phyloP scores from a whole-genome alignment of 2,888 invertebrate species.

The Cantharis lateralis region DNA sequence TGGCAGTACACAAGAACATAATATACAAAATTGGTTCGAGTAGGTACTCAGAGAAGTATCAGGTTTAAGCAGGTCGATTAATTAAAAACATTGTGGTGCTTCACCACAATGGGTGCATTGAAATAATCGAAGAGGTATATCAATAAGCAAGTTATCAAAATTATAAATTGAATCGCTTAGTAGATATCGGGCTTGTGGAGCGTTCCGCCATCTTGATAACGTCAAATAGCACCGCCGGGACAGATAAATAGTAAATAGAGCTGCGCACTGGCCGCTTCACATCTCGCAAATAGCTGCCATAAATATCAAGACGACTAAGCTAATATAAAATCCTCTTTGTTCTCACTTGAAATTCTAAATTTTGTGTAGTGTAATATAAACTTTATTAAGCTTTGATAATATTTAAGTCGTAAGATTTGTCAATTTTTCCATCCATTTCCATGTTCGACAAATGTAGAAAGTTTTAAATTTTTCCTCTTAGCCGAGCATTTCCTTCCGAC shows the following conservation, averaged over 20 bases:
- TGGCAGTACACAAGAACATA: not conserved
- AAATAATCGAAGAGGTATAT: not conserved
- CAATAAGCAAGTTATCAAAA: conserved; percentile 17
- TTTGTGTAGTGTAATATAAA: conserved; percentile 15
- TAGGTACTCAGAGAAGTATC: not conserved
- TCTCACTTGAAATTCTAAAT: conserved; percentile 38
- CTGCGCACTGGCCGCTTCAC: conserved; percentile 49
- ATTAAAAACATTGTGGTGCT: not conserved
- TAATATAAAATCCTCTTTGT: conserved; percentile 42
- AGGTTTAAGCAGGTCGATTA: not conserved
- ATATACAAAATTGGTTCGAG: too few relatives aligned
- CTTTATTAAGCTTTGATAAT: not conserved
- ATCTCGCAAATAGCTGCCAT: conserved; percentile 52
- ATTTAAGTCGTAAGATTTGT: not conserved
- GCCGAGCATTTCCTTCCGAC: not conserved
- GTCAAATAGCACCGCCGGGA: conserved; percentile 53
- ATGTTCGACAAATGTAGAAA: not conserved
- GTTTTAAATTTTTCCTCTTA: not conserved
- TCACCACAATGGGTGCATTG: not conserved
- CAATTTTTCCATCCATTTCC: not conserved
- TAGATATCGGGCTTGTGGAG: conserved; percentile 22
- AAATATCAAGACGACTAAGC: conserved; percentile 50
- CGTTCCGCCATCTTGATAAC: conserved; percentile 53
- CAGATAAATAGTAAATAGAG: conserved; percentile 56
- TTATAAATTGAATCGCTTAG: conserved; percentile 25